Base-by-base conservation (phyloP, 1,140 invertebrate genomes). In the Ganaspis sp. region DNA sequence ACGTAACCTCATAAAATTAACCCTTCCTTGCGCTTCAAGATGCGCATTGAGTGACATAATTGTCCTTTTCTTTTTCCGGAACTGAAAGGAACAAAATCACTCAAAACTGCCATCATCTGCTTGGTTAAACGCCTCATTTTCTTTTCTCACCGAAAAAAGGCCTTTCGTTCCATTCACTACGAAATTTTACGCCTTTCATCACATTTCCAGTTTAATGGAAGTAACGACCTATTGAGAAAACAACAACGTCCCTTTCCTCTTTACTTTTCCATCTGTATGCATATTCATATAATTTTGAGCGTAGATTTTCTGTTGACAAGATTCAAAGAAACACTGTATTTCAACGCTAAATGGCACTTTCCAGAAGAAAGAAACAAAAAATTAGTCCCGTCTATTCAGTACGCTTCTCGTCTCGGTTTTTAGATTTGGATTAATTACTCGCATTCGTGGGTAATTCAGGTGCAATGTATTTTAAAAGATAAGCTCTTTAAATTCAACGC, bases 1-100 rank as follows among this genome's bases (percentile, higher is more conserved):
- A 64, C 45, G 34, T 70, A 74, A 74, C 23, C 23, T 40, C 70
- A 73, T 77, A 70, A 71, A 74, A 74, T 54, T 38, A 64, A 29
- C 70, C 37, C 34, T 42, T 21, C 11, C 1, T 49, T 49, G 15
- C 45, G 45, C 45, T 17, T 49, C 15, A 49, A n/a, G 17, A 49
- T 49, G n/a, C 45, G 17, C 45, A 49, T 49, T 49, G 15, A 49
- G 45, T 5, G 45, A 49, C 45, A 34, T 6, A 49, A 5, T 49
- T 49, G n/a, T 49, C n/a, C n/a, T 49, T 49, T 49, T 49, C n/a
- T 15, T 49, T 49, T 9, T 4, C 15, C 1, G 45, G 17, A 49
- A 49, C 17, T 49, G 45, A 49, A 49, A 49, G 8, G 45, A n/a
- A 17, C 17, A n/a, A n/a, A n/a, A 49, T 49, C 45, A 49, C 45